These are phyloP conservation scores for Agrotis ipsilon DNA, from an alignment of 2,888 invertebrate species.

Conservation along the genomic window DNA sequence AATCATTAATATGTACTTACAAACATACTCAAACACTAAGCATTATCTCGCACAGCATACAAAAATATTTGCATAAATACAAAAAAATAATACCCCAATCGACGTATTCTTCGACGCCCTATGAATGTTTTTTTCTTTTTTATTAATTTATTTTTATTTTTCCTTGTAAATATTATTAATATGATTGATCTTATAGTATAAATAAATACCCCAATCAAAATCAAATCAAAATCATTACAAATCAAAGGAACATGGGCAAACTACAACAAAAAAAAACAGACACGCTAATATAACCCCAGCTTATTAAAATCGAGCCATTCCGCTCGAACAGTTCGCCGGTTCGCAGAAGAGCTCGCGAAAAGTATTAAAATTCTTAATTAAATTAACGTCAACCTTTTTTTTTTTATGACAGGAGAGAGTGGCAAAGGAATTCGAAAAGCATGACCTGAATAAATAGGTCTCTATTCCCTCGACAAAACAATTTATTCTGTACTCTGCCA, in stretches of 20 bases:
- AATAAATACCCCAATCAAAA: no score
- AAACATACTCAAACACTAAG: not conserved
- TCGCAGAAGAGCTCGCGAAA: conserved; percentile 68
- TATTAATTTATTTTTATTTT: no score
- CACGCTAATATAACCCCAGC: conserved; percentile 22
- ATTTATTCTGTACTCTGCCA: conserved; percentile 22
- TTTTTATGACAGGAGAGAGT: conserved; percentile 60
- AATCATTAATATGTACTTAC: not conserved
- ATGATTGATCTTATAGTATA: no score
- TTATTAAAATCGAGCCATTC: conserved; percentile 52
- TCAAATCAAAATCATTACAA: conserved; percentile 7
- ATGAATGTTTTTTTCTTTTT: no score
- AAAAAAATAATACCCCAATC: not conserved
- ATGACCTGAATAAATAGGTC: conserved; percentile 33
- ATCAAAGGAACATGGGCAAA: conserved; percentile 31
- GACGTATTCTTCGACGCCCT: no score
- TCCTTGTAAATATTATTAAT: no score
- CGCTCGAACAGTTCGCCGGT: conserved; percentile 35
- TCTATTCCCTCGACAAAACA: not conserved
- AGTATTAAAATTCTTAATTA: conserved; percentile 80
- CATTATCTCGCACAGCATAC: not conserved
- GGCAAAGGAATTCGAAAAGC: conserved; percentile 68
- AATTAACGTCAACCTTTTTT: conserved; percentile 71
- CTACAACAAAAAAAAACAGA: conserved; percentile 26
- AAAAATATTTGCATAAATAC: not conserved